Evolutionary conservation across 1,140 invertebrate genomes (phyloP), one percentile per base, ranked within the genome.

Genomic region (Phocides pigmalion): DNA sequence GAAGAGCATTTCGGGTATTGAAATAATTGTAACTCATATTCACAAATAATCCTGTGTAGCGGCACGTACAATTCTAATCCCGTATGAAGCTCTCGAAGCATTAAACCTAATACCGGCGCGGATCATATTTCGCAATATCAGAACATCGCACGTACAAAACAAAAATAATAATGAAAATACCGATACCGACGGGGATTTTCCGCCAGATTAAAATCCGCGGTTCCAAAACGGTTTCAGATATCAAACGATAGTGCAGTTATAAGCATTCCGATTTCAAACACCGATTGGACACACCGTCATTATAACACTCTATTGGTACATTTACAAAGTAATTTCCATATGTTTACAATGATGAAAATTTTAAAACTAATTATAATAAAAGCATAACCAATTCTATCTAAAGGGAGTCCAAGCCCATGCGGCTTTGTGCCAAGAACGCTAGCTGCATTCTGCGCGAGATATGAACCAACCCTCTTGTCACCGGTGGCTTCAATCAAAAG

Each of bases 111-210:
- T 28, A 50, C 25, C 47, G 32, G 28, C 25, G 9, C 1, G 14
- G 16, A 32, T 50, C 47, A 50, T 28, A 56, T 39, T 44, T 9
- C 9, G 17, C 17, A 54, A 41, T 54, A 41, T 39, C 51, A 54
- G 17, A 39, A 53, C 11, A 39, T 37, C 28, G 17, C 50, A 39
- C 51, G 11, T 25, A 54, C 17, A 41, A 20, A 46, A 22, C 32
- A 54, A 54, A 54, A 22, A 22, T 54, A 54, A 41, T 54, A 41
- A 54, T 41, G 32, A 22, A 54, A 54, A 54, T 54, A 39, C 51
- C 51, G 17, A 54, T 22, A 41, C n/a, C n/a, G 35, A 54, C n/a
- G 35, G 35, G 51, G 35, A 54, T 54, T 39, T 54, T 22, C 17
- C 12, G 51, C 17, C 16, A 54, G 51, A 54, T 54, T 54, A 54